Evolutionary conservation across 1,140 invertebrate genomes (phyloP), one percentile per base, ranked within the genome.

Genomic region (Drepana arcuata): DNA sequence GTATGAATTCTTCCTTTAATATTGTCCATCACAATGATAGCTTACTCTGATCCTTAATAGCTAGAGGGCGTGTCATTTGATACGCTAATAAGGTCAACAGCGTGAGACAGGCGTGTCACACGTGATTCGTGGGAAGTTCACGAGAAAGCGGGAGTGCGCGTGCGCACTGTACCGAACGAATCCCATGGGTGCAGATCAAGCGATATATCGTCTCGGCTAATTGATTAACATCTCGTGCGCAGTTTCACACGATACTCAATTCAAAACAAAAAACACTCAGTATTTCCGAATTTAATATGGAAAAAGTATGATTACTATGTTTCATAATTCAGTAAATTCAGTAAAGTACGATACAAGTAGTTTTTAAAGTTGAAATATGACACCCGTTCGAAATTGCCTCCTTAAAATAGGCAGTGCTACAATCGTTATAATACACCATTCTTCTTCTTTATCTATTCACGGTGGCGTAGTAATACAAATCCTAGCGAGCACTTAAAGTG

Each of bases 401-500:
- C n/a, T n/a, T n/a, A n/a, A n/a, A n/a, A n/a, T n/a, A n/a, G n/a
- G n/a, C n/a, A n/a, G n/a, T n/a, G n/a, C n/a, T n/a, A n/a, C n/a
- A n/a, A n/a, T n/a, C n/a, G n/a, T n/a, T 47, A 60, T 66, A 55
- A 57, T 51, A 52, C 50, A 44, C 54, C 50, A 67, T 74, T 66
- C 32, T 51, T 55, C 50, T 61, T 57, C 62, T 65, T 62, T 55
- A 58, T 53, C 52, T 53, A 68, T 62, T 60, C 48, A 56, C 42
- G 38, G 47, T 64, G 57, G 68, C 67, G 60, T 61, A 72, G 48
- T 58, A 45, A 41, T 57, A 59, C 48, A 63, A 72, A 73, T 75
- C 62, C 54, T 56, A 49, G 62, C 50, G 46, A 59, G 64, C 75
- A 80, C 75, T 77, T 77, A 70, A 73, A 73, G 52, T 61, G 70